Conservation (phyloP, 2,888 invertebrate genomes). For the Parnassius glacialis region DNA sequence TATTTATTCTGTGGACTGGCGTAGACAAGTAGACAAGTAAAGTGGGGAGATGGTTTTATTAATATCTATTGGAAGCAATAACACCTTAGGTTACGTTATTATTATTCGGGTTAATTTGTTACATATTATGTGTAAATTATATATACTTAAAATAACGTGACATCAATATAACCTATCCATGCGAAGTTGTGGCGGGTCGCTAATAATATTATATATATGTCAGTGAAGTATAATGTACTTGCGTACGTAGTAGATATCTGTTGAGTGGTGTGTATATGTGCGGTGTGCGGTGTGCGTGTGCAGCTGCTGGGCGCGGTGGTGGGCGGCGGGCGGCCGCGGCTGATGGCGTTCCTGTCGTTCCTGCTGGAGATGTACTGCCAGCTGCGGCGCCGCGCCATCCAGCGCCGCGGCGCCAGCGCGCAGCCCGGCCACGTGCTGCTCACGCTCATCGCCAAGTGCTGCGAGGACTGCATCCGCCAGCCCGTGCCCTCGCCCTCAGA, state of each 20-base stretch:
- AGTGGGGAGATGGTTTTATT: too few species aligned
- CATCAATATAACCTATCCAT: too few species aligned
- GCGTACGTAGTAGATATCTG: too few species aligned
- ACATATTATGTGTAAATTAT: too few species aligned
- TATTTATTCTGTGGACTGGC: too few species aligned
- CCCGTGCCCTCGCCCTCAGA: conserved; percentile 91
- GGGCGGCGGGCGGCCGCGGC: conserved; percentile 84
- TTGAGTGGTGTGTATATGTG: not conserved
- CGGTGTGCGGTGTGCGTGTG: not conserved
- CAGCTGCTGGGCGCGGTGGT: conserved; percentile 76
- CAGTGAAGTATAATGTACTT: not conserved
- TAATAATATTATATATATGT: not conserved
- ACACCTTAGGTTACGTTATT: too few species aligned
- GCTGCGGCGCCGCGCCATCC: conserved; percentile 86
- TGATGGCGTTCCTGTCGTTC: conserved; percentile 93
- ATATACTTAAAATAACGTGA: too few species aligned
- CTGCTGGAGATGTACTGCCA: conserved; percentile 95
- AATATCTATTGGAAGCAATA: too few species aligned
- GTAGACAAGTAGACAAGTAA: too few species aligned
- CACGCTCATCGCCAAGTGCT: conserved; percentile 92
- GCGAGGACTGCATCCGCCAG: conserved; percentile 92
- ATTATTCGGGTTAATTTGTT: too few species aligned
- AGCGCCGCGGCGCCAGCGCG: conserved; percentile 75
- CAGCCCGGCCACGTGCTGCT: conserved; percentile 84
- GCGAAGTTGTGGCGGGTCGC: too few species aligned